Evolutionary conservation across 64 coral and sea anemone species (phyloP).

Genomic region (Orbicella faveolata): DNA sequence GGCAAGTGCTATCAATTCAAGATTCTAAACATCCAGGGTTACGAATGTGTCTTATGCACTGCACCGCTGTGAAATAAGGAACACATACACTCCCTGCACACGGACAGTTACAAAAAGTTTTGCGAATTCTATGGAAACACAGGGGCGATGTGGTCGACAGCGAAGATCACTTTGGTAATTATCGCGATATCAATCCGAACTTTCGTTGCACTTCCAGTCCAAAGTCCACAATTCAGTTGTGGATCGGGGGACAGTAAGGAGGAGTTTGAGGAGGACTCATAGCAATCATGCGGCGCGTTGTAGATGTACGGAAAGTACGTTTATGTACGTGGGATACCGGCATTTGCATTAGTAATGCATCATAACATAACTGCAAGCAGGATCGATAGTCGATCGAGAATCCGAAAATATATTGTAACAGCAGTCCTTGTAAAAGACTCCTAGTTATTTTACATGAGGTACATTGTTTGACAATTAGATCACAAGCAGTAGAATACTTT

Average conservation of each 20-base stretch:
- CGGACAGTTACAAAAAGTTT: background rate
- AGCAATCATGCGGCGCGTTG: too few species aligned
- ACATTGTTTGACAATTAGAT: too few species aligned
- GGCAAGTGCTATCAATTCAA: slow-evolving; percentile 9
- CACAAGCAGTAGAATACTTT: too few species aligned
- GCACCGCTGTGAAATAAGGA: background rate
- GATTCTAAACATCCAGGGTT: slow-evolving; percentile 28
- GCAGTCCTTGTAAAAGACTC: too few species aligned
- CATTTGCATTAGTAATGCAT: too few species aligned
- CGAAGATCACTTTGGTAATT: slow-evolving; percentile 41
- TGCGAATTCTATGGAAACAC: slow-evolving; percentile 5
- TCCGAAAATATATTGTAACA: too few species aligned
- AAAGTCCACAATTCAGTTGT: slow-evolving; percentile 16
- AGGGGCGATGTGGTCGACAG: background rate
- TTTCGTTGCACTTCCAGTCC: background rate
- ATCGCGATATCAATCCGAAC: background rate
- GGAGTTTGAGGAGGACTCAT: background rate
- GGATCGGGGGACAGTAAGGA: slow-evolving; percentile 5
- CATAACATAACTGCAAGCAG: too few species aligned
- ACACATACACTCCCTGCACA: background rate
- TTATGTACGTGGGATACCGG: too few species aligned
- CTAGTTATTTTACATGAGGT: too few species aligned
- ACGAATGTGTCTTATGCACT: slow-evolving; percentile 6
- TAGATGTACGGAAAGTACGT: too few species aligned
- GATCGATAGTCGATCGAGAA: too few species aligned